Evolutionary conservation across 2,888 invertebrate species (phyloP), one percentile per base, ranked within the genome.

Genomic region (Acholoe squamosa): DNA sequence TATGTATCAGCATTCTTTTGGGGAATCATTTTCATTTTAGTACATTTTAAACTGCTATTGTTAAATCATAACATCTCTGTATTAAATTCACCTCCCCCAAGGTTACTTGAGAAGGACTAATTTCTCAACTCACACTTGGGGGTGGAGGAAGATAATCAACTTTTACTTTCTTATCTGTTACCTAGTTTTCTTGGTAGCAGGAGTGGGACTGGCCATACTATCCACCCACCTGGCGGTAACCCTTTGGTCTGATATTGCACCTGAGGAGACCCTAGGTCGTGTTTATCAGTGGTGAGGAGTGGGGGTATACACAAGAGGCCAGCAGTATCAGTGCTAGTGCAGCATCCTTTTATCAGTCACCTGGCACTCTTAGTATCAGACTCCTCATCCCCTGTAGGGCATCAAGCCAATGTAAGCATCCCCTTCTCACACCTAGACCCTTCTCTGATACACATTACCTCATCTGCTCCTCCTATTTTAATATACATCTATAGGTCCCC

Each of bases 241-340:
- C 61, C 61, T n/a, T n/a, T 61, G 61, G n/a, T 7, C 61, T 61
- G 61, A 61, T 61, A 61, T 61, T 61, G 61, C 61, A 61, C 61
- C 61, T 61, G 61, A 61, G 61, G 61, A 61, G 19, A 61, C 3
- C 61, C 3, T 3, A 43, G 61, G 19, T 19, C 1, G 61, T 19
- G 61, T 61, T 61, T 61, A 61, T 61, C 61, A n/a, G 61, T 19
- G 19, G 19, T 3, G 61, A n/a, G 61, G 22, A n/a, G 61, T n/a
- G n/a, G 61, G 61, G n/a, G 61, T 19, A 61, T 43, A 43, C 61
- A 61, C 61, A 61, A n/a, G 61, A 61, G 61, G 61, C 14, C 14
- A 3, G n/a, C 61, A 61, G 61, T 61, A 61, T 61, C 61, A 3
- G 43, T 43, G 61, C 61, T 0, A n/a, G 12, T 61, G 22, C 61